These are phyloP conservation scores for Heterodera schachtii DNA, from an alignment of 1,140 invertebrate genomes.

Conservation along the genomic window DNA sequence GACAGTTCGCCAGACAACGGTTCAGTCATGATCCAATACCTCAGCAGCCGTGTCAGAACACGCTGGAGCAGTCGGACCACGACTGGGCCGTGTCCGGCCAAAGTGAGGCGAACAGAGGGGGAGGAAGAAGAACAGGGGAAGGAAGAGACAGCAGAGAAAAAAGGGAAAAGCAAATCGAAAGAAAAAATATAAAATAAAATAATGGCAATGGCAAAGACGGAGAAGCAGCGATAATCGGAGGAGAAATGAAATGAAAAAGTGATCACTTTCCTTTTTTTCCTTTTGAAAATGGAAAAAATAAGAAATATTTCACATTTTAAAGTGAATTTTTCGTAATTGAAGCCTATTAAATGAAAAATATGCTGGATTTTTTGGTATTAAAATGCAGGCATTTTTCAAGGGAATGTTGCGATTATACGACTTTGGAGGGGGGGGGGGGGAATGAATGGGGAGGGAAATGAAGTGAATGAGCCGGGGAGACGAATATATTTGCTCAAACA, in stretches of 20 bases:
- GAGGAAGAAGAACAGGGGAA: too few species aligned
- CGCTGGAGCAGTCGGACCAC: constrained; percentile 35
- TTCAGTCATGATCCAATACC: constrained; percentile 45
- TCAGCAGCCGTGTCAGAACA: constrained; percentile 27
- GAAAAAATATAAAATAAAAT: too few species aligned
- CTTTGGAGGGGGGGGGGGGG: background rate
- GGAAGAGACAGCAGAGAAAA: too few species aligned
- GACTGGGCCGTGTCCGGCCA: constrained; percentile 19
- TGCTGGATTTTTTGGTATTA: background rate
- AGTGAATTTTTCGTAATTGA: background rate
- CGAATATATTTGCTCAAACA: constrained; percentile 3
- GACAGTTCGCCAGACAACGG: constrained; percentile 12
- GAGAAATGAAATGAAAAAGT: too few species aligned
- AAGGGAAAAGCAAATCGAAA: too few species aligned
- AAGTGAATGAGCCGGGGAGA: background rate
- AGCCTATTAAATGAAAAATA: background rate
- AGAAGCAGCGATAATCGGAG: too few species aligned
- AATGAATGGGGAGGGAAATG: background rate
- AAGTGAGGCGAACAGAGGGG: too few species aligned
- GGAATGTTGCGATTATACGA: background rate
- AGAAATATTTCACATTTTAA: too few species aligned
- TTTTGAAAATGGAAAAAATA: too few species aligned
- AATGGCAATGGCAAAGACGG: too few species aligned
- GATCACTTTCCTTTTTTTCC: too few species aligned
- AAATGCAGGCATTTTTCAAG: background rate